These are phyloP conservation scores for Hemiprocne comata DNA, from an alignment of 2,113 vertebrate species.

Conservation along the genomic window DNA sequence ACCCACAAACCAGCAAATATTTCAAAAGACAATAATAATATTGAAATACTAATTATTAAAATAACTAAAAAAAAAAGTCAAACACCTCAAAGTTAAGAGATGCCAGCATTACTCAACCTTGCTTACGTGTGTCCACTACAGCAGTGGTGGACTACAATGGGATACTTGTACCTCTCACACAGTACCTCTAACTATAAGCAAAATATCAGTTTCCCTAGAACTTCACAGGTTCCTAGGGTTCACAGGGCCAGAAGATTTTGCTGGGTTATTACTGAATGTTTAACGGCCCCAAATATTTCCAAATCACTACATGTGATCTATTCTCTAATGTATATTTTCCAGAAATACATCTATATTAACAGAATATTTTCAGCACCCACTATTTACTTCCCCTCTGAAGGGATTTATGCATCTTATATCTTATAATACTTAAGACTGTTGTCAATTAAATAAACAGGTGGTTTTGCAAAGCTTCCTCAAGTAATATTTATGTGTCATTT, in stretches of 20 bases:
- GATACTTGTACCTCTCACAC: neutral
- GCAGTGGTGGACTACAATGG: neutral
- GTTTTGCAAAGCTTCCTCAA: neutral
- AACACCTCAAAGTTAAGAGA: neutral
- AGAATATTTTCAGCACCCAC: neutral
- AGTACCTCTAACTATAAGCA: neutral
- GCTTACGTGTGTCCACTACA: too few species aligned
- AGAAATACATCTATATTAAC: neutral
- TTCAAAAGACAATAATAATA: neutral
- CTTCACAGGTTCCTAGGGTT: neutral
- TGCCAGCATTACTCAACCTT: neutral
- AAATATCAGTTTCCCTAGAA: neutral
- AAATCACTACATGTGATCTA: neutral
- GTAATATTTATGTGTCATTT: neutral
- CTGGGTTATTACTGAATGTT: rapidly evolving
- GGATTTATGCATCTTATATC: neutral
- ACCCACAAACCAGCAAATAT: neutral
- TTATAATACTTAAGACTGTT: neutral
- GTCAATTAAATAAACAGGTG: neutral
- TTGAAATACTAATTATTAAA: neutral
- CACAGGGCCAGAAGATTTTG: neutral
- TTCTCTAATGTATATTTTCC: neutral
- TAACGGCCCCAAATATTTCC: neutral
- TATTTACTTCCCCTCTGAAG: neutral
- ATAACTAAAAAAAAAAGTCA: neutral